Evolutionary conservation across 2,113 vertebrate genomes (phyloP).

Genomic region (Cephalopterus ornatus): DNA sequence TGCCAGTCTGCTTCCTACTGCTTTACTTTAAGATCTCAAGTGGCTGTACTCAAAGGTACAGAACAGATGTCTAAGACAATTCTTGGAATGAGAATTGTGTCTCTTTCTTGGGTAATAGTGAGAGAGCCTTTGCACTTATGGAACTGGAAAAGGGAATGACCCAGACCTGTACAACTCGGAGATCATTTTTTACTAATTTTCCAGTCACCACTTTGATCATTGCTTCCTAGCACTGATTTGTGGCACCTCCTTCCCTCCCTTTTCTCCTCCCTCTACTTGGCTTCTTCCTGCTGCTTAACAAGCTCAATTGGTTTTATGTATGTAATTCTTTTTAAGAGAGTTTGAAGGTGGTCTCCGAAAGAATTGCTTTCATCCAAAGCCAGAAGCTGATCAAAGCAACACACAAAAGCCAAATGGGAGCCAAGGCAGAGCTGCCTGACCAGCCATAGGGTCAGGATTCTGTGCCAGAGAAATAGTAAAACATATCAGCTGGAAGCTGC

Average conservation of each 20-base stretch:
- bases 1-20: neutral
- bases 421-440: constrained; percentile 10
- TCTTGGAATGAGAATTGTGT: neutral
- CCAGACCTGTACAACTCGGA: neutral
- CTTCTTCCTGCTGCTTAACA: constrained; percentile 52
- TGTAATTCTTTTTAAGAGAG: constrained; percentile 6
- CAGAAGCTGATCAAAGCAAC: constrained; percentile 46
- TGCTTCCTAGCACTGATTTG: constrained; percentile 15
- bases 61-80: neutral
- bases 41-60: neutral
- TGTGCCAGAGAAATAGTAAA: neutral
- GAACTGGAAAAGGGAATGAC: neutral
- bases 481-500: neutral
- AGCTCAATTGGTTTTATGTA: constrained; percentile 45
- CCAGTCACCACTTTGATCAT: neutral
- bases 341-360: constrained; percentile 39
- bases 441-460: neutral
- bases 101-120: neutral
- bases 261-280: constrained; percentile 27
- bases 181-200: constrained; percentile 13
- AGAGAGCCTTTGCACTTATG: neutral
- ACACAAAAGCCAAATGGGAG: constrained; percentile 5
- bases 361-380: constrained; percentile 51
- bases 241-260: neutral
- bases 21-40: neutral